A percentile compares a stretch with the other conserved stretches of the same genome.
These are phyloP conservation scores for Esox lucius DNA, from an alignment of 2,797 vertebrate genomes.

Conservation along the genomic window DNA sequence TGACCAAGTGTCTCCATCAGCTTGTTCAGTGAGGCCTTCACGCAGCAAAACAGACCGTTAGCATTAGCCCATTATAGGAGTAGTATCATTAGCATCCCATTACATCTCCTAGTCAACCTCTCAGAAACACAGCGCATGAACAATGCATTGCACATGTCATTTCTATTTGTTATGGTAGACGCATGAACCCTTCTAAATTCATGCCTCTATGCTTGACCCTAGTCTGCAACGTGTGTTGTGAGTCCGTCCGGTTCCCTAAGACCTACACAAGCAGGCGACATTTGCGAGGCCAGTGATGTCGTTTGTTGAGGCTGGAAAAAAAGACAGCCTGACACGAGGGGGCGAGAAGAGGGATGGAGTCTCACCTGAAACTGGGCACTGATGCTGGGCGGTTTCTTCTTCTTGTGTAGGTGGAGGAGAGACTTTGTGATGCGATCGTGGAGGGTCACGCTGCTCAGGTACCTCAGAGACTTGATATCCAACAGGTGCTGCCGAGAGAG, in stretches of 20 bases:
- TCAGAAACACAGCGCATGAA: not conserved
- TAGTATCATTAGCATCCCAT: not conserved
- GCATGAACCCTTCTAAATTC: not conserved
- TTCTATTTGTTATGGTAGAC: not conserved
- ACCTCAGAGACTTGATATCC: constrained; percentile 92
- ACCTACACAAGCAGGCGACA: not conserved
- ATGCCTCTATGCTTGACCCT: not conserved
- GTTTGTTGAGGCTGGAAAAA: constrained; percentile 1
- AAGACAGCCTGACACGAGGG: constrained; percentile 34
- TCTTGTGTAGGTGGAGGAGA: constrained; percentile 93
- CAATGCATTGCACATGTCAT: not conserved
- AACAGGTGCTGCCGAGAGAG: constrained; percentile 81
- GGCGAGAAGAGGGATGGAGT: not conserved
- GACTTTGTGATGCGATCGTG: constrained; percentile 97
- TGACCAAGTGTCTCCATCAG: constrained; percentile 96
- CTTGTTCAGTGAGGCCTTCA: constrained; percentile 90
- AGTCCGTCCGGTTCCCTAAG: not conserved
- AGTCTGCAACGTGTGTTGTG: not conserved
- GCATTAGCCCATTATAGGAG: not conserved
- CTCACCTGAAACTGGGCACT: constrained; percentile 95
- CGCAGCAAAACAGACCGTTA: constrained; percentile 18
- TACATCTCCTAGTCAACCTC: not conserved
- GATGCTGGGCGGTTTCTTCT: constrained; percentile 96
- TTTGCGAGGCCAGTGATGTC: not conserved
- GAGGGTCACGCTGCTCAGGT: constrained; percentile 89